These are phyloP conservation scores for Mimachlamys varia DNA, from an alignment of 2,888 invertebrate species.

Conservation along the genomic window DNA sequence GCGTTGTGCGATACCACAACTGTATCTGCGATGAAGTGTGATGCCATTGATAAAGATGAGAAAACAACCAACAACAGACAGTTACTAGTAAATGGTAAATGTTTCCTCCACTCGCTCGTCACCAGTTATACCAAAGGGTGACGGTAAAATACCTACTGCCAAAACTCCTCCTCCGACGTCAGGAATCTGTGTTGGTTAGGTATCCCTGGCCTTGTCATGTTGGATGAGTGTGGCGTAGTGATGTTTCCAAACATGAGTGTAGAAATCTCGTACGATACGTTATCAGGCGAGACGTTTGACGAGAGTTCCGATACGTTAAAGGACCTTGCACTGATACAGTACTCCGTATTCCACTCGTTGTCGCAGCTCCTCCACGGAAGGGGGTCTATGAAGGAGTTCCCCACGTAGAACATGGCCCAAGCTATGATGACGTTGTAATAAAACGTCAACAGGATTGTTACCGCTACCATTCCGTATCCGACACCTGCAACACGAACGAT, in stretches of 20 bases:
- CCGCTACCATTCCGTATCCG: not conserved
- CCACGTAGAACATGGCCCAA: constrained; percentile 32
- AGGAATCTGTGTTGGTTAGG: not conserved
- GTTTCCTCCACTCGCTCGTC: too few species aligned
- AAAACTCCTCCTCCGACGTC: constrained; percentile 37
- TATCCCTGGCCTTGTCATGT: not conserved
- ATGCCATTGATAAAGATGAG: too few species aligned
- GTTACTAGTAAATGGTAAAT: too few species aligned
- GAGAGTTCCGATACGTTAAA: not conserved
- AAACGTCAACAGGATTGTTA: not conserved
- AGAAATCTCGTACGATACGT: not conserved
- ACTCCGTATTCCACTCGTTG: constrained; percentile 29
- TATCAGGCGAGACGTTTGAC: not conserved
- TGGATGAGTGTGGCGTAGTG: not conserved
- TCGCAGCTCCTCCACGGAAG: constrained; percentile 39
- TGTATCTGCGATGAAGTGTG: too few species aligned
- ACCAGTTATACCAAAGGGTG: too few species aligned
- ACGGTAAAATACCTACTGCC: constrained; percentile 25
- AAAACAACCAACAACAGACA: too few species aligned
- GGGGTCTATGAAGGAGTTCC: not conserved
- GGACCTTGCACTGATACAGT: not conserved
- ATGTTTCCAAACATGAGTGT: not conserved
- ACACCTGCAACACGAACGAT: not conserved
- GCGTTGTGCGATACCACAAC: too few species aligned
- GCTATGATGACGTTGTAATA: not conserved